phyloP scores from a whole-genome alignment of 1,140 invertebrate species.

The Linepithema humile region DNA sequence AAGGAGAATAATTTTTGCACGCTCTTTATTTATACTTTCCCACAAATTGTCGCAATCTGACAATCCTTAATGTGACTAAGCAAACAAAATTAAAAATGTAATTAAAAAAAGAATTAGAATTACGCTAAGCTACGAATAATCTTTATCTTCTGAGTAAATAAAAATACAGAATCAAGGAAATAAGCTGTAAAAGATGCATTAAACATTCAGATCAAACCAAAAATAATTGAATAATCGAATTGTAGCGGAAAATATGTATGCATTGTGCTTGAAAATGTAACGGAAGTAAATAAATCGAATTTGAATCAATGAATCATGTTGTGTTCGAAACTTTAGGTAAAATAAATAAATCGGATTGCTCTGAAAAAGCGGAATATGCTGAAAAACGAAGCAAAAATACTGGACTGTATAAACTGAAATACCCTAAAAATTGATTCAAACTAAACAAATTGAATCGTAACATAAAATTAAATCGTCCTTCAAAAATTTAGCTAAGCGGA shows the following conservation, averaged over 20 bases:
- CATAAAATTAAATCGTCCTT: slow-evolving; percentile 26
- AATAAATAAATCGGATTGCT: slow-evolving; percentile 31
- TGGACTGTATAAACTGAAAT: neutral
- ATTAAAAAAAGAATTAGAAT: no score
- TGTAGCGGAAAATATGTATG: neutral
- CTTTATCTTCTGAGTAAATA: neutral
- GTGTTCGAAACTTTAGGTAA: neutral
- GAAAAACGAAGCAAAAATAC: slow-evolving; percentile 16
- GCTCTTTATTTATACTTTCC: neutral
- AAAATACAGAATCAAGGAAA: neutral
- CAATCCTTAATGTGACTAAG: neutral
- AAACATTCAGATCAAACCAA: neutral
- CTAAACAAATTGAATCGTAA: neutral
- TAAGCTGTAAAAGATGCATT: neutral
- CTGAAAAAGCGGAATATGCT: neutral
- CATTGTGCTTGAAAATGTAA: neutral
- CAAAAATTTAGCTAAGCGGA: slow-evolving; percentile 11
- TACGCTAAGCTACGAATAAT: neutral
- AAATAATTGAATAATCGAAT: neutral
- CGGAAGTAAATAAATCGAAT: slow-evolving; percentile 16
- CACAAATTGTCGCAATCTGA: neutral
- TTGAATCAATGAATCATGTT: neutral
- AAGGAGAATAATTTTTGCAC: neutral
- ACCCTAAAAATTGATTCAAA: neutral
- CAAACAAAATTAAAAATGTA: neutral